Conservation (phyloP, 2,113 vertebrate genomes). For the Sebastes fasciatus region DNA sequence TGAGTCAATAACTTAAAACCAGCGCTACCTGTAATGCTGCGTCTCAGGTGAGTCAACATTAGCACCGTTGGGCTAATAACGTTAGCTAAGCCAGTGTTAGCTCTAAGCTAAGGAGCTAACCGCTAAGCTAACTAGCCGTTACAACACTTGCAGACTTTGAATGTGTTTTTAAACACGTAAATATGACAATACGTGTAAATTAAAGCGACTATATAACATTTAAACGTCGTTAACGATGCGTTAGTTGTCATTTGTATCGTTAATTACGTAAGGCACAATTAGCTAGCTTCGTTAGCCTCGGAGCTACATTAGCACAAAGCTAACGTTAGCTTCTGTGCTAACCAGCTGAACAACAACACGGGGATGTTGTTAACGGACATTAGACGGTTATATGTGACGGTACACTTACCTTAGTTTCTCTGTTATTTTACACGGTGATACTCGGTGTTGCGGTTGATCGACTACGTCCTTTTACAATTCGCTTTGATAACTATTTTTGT, state of each 20-base stretch:
- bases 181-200: fast-evolving
- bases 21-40: not conserved
- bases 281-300: slow-evolving; percentile 22
- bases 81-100: slow-evolving; percentile 34
- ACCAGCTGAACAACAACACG: slow-evolving; percentile 21
- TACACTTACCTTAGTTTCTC: slow-evolving; percentile 57
- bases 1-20: not conserved
- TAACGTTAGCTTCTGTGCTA: slow-evolving; percentile 65
- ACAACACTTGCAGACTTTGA: not conserved
- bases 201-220: fast-evolving
- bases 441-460: slow-evolving; percentile 25
- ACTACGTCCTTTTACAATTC: slow-evolving; percentile 18
- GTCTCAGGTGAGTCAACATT: slow-evolving; percentile 8
- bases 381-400: not conserved
- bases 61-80: slow-evolving; percentile 37
- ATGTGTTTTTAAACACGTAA: fast-evolving
- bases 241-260: too few relatives aligned
- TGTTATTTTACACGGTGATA: slow-evolving; percentile 34
- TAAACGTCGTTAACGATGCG: fast-evolving
- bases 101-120: slow-evolving; percentile 14
- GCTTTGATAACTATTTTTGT: slow-evolving; percentile 45
- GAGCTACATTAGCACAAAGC: slow-evolving; percentile 61
- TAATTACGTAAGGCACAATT: not conserved
- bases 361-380: slow-evolving; percentile 34
- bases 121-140: not conserved